These are phyloP conservation scores for Spodoptera picta DNA, from an alignment of 2,888 invertebrate genomes.

Conservation along the genomic window DNA sequence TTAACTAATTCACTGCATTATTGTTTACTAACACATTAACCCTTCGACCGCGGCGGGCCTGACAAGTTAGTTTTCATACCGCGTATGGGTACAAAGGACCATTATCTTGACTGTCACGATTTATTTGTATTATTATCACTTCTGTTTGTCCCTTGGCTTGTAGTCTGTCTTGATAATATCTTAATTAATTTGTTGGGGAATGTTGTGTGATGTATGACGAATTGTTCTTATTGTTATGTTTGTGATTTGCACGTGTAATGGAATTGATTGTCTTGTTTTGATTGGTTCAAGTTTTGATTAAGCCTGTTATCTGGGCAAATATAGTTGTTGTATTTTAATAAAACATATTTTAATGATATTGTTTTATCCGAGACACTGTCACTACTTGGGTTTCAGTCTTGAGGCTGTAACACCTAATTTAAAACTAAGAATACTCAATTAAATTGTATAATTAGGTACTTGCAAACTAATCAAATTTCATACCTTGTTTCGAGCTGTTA, in stretches of 20 bases:
- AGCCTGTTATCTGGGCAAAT: too few species aligned
- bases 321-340: too few species aligned
- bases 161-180: slow-evolving; percentile 46
- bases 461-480: too few species aligned
- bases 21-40: slow-evolving; percentile 54
- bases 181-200: slow-evolving; percentile 45
- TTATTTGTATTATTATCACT: slow-evolving; percentile 60
- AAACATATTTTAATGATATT: too few species aligned
- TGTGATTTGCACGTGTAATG: background rate
- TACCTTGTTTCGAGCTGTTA: too few species aligned
- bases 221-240: slow-evolving; percentile 29
- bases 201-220: slow-evolving; percentile 18
- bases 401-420: too few species aligned
- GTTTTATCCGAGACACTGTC: too few species aligned
- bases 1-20: slow-evolving; percentile 22
- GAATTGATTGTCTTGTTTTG: background rate
- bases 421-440: too few species aligned
- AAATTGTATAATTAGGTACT: too few species aligned
- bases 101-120: slow-evolving; percentile 55
- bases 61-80: slow-evolving; percentile 1
- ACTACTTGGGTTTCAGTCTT: too few species aligned
- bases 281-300: too few species aligned
- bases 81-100: slow-evolving; percentile 48
- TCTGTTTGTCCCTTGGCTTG: slow-evolving; percentile 33
- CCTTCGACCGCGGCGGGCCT: slow-evolving; percentile 43